Conservation (phyloP, 1,140 invertebrate species). For the Monomorium pharaonis region DNA sequence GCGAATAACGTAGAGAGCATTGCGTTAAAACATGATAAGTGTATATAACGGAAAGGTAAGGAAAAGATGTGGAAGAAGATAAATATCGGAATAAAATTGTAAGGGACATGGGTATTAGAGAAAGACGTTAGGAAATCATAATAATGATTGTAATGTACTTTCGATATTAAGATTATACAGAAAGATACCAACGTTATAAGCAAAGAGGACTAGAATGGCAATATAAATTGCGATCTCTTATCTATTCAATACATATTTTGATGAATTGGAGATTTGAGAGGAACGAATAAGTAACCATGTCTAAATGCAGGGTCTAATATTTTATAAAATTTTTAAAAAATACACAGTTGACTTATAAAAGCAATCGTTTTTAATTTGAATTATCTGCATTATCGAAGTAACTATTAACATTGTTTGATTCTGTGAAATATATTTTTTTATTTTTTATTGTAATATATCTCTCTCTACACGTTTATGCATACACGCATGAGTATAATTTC, state of each 20-base stretch:
- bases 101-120: background rate
- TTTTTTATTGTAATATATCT: background rate
- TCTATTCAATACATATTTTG: background rate
- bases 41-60: background rate
- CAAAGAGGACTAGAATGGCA: background rate
- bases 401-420: conserved; percentile 28
- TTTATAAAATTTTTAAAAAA: background rate
- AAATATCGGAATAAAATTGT: conserved; percentile 5
- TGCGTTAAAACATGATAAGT: conserved; percentile 5
- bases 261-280: conserved; percentile 34
- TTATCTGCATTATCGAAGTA: background rate
- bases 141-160: conserved; percentile 11
- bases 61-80: background rate
- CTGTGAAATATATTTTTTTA: background rate
- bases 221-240: background rate
- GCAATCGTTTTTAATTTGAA: background rate
- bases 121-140: background rate
- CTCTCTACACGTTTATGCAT: background rate
- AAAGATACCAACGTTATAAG: background rate
- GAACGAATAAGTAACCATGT: background rate
- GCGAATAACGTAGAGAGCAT: conserved; percentile 4
- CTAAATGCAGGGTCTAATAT: background rate
- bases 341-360: background rate
- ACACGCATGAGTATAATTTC: background rate
- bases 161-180: background rate